phyloP scores from a whole-genome alignment of 2,888 invertebrate species.

The Eupithecia subfuscata region DNA sequence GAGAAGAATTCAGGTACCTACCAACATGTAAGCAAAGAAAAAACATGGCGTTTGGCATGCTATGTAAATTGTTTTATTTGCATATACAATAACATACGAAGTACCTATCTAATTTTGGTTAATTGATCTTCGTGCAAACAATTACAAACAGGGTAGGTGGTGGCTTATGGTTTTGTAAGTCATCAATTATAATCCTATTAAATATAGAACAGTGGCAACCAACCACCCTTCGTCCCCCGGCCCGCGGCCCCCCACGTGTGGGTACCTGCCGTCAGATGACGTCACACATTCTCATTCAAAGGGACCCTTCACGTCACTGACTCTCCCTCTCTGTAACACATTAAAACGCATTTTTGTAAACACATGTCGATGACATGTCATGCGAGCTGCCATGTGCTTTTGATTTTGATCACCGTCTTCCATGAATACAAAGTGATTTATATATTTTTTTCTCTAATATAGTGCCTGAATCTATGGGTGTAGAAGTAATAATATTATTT shows the following conservation, averaged over 20 bases:
- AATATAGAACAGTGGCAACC: neutral
- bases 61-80: too few species aligned
- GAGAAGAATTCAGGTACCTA: neutral
- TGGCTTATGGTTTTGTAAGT: conserved; percentile 10
- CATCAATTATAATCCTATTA: conserved; percentile 23
- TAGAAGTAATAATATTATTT: neutral
- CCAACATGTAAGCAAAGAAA: neutral
- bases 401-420: neutral
- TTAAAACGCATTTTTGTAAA: neutral
- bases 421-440: neutral
- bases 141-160: neutral
- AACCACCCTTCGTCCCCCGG: neutral
- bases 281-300: conserved; percentile 26
- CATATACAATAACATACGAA: neutral
- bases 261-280: conserved; percentile 3
- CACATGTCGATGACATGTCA: neutral
- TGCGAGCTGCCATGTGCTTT: neutral
- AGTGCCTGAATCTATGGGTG: neutral
- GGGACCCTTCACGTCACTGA: neutral
- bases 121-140: neutral
- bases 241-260: neutral
- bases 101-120: neutral
- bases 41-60: neutral
- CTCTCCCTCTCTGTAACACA: neutral
- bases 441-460: neutral